These are phyloP conservation scores for Uropetala carovei DNA, from an alignment of 2,888 invertebrate species.

Conservation along the genomic window DNA sequence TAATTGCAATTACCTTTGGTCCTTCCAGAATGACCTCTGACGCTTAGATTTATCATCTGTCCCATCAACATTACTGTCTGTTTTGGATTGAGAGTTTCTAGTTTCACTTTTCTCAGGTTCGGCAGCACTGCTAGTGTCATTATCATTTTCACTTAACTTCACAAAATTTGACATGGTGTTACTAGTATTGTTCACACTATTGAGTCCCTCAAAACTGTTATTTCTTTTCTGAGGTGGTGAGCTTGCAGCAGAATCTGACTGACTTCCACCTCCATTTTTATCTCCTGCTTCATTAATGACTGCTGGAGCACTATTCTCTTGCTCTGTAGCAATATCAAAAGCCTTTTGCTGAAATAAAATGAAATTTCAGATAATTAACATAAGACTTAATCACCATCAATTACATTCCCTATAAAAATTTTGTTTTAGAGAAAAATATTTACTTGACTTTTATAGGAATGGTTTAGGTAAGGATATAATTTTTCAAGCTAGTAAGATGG, in stretches of 20 bases:
- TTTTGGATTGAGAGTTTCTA: neutral
- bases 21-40: conserved; percentile 24
- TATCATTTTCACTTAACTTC: neutral
- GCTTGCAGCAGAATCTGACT: neutral
- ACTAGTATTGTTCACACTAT: neutral
- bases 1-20: neutral
- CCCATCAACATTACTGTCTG: neutral
- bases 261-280: neutral
- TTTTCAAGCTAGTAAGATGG: neutral
- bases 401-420: too few relatives aligned
- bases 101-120: conserved; percentile 29
- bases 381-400: too few relatives aligned
- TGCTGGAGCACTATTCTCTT: neutral
- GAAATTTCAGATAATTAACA: neutral
- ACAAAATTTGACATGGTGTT: neutral
- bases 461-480: too few relatives aligned
- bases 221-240: neutral
- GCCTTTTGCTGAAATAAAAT: conserved; percentile 33
- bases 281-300: neutral
- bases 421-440: too few relatives aligned
- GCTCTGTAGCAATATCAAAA: neutral
- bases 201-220: neutral
- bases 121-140: neutral
- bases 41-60: neutral
- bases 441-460: too few relatives aligned